A percentile compares a stretch with the other conserved stretches of the same genome.
phyloP scores from a whole-genome alignment of 2,113 vertebrate genomes.

The Phoxinus phoxinus region DNA sequence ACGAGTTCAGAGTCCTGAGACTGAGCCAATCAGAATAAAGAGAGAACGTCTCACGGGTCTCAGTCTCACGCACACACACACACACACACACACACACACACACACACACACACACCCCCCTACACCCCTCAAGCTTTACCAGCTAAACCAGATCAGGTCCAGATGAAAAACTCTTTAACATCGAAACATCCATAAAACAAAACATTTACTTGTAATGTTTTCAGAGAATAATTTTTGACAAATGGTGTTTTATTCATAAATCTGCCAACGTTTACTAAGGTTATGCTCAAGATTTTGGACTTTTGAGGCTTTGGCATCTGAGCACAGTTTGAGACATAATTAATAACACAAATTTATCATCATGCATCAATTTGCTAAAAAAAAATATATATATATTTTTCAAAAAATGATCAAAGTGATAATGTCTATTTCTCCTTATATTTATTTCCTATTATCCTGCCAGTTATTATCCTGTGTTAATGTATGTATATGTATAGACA shows the following conservation, averaged over 20 bases:
- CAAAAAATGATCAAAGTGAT: too few relatives aligned
- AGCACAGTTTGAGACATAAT: neutral
- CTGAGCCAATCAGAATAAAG: slow-evolving; percentile 69
- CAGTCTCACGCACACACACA: slow-evolving; percentile 58
- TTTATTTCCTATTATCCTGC: too few relatives aligned
- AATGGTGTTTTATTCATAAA: neutral
- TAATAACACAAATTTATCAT: neutral
- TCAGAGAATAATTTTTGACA: neutral
- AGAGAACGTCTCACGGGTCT: slow-evolving; percentile 47
- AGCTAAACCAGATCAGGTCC: neutral
- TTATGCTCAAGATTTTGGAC: neutral
- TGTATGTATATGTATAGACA: too few relatives aligned
- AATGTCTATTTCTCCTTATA: too few relatives aligned
- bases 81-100: slow-evolving; percentile 1
- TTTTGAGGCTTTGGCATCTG: neutral
- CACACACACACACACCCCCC: too few relatives aligned
- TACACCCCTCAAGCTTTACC: too few relatives aligned
- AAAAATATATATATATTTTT: too few relatives aligned
- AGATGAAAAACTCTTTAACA: neutral
- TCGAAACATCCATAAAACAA: neutral
- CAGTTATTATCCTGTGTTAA: too few relatives aligned
- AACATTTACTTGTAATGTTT: neutral
- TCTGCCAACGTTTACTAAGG: neutral
- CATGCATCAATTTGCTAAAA: neutral
- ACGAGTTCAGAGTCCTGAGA: slow-evolving; percentile 67